Percentiles rank a stretch among this genome's conserved stretches.
These are phyloP conservation scores for Belonocnema kinseyi DNA, from an alignment of 1,140 invertebrate species.

Conservation along the genomic window DNA sequence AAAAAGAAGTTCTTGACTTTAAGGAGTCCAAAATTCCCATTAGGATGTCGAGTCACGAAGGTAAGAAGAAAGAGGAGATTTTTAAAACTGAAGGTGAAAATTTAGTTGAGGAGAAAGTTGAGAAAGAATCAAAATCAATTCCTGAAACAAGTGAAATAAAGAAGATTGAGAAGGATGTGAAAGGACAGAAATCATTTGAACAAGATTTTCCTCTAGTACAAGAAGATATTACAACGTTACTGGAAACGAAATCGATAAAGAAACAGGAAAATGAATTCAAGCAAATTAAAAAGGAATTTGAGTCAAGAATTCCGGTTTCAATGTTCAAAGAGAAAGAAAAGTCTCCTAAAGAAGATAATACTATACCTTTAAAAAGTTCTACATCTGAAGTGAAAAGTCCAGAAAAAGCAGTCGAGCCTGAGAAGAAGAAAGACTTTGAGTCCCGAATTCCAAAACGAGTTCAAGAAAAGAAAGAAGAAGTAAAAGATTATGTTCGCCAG, in stretches of 20 bases:
- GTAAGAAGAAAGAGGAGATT: constrained; percentile 41
- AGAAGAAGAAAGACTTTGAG: constrained; percentile 62
- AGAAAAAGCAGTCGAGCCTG: not conserved
- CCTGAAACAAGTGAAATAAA: constrained; percentile 23
- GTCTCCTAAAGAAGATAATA: constrained; percentile 45
- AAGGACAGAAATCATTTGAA: not conserved
- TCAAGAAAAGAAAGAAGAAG: constrained; percentile 33
- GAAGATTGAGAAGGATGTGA: constrained; percentile 28
- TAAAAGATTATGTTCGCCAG: constrained; percentile 49
- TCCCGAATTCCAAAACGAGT: constrained; percentile 66
- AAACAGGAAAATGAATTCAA: constrained; percentile 39
- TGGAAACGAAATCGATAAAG: constrained; percentile 51
- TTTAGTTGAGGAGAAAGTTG: constrained; percentile 11
- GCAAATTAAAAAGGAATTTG: constrained; percentile 57
- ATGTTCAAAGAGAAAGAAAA: constrained; percentile 62
- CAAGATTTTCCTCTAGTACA: constrained; percentile 37
- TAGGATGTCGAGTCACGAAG: constrained; percentile 22
- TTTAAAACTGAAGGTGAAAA: constrained; percentile 40
- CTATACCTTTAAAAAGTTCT: not conserved
- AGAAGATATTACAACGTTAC: constrained; percentile 51
- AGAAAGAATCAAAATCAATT: not conserved
- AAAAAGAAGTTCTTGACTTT: not conserved
- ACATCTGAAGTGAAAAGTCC: not conserved
- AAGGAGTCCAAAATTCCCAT: not conserved
- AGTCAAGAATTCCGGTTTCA: constrained; percentile 66